Base-by-base conservation (phyloP, 1,140 invertebrate species). In the Daktulosphaira vitifoliae region DNA sequence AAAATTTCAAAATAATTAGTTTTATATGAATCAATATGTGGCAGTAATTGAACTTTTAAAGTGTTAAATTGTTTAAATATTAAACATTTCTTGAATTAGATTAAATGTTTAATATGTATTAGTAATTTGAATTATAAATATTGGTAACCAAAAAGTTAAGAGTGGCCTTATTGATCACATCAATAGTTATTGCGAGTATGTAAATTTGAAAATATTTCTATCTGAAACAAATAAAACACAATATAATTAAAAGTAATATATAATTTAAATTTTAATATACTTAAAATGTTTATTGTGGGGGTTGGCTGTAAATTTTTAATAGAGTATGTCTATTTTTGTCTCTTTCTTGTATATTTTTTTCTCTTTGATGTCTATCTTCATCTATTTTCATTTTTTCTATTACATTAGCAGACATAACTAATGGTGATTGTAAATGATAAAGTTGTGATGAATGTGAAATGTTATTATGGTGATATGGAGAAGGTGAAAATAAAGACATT, bases 331-430 rank as follows among this genome's bases (percentile, higher is more conserved):
- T 74, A 70, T 72, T 75, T 71, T 77, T 73, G 74, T 81, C 79
- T 69, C 80, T 76, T 68, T 81, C 79, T 67, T 79, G 78, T 70
- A 76, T 75, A 68, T 81, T 80, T 71, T 80, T 78, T 67, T 82
- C 80, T 68, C 79, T 75, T 68, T 81, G 75, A 64, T 82, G 74
- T 68, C 84, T 82, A 69, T 85, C 83, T 71, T 85, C 83, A 74
- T 84, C 83, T 68, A 84, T 72, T 75, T 82, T 82, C 65, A 83
- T 67, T 70, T 79, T 81, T 38, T 53, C 13, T 54, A 62, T 16
- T 23, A 50, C 37, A 64, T 44, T 44, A 66, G 18, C 53, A 37
- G 20, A 52, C 69, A 76, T 73, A 80, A 80, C 81, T 76, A 73
- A 80, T 82, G 71, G 80, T 82, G 79, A 81, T 81, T 70, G 79